Base-by-base conservation (phyloP, 2,797 vertebrate species). In the Coccyzus lansbergi region DNA sequence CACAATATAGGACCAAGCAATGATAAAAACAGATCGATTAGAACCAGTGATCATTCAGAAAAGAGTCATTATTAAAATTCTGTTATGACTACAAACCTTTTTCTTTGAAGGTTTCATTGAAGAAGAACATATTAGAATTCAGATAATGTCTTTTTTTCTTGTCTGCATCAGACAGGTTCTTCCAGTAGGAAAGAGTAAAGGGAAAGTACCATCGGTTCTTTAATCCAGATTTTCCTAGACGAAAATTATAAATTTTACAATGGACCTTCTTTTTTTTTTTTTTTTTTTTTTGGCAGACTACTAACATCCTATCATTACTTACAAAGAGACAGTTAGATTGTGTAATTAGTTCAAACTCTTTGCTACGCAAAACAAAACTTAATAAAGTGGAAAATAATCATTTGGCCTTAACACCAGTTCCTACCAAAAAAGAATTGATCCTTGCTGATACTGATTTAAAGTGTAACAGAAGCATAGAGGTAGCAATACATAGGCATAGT, bases 181-280 rank as follows among this genome's bases (percentile, higher is more conserved):
- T 96, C 98, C 98, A 98, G 24, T 96, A 98, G 1, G 94, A 95
- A 8, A n/a, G 3, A 8, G 95, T 97, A 70, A 98, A 96, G 10
- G 97, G 97, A 68, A 98, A 98, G 84, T 97, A 95, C 97, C 98
- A 98, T 0, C 6, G 75, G 29, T 89, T 97, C 89, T 78, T 96
- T 51, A 96, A 67, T 38, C 96, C 96, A 33, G 24, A 92, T 53
- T 93, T 92, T 90, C 97, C 97, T 98, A 51, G 21, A 63, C 74
- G 29, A 74, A 10, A 94, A 88, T 67, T 24, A 36, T 12, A 38
- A 38, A 38, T 38, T 38, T 38, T 38, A 38, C 38, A 38, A 38
- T 38, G 38, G 38, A 38, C 12, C 38, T 12, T 38, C 38, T 38
- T 33, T 58, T 11, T 59, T 33, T 38, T 12, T 38, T 38, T 38